Conservation (phyloP, 2,113 vertebrate species). For the human (Homo sapiens) region GRCh38 chr1:163171501-163172000, state of each 20-base stretch:
- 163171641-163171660: neutral
- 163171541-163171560: neutral
- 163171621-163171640: neutral
- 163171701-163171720: neutral
- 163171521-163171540: neutral
- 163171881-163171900: neutral
- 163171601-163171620: neutral
- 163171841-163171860: neutral
- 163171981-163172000: neutral
- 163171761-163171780: neutral
- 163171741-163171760: neutral
- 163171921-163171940: accelerated
- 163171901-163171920: neutral
- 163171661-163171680: neutral
- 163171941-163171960: neutral
- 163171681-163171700: neutral
- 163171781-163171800: neutral
- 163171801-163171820: neutral
- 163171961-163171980: neutral
- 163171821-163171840: neutral
- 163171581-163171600: neutral
- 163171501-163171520: neutral
- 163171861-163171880: neutral
- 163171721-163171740: neutral
- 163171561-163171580: neutral